Conservation (phyloP, 2,888 invertebrate genomes). For the Orchesella flavescens region DNA sequence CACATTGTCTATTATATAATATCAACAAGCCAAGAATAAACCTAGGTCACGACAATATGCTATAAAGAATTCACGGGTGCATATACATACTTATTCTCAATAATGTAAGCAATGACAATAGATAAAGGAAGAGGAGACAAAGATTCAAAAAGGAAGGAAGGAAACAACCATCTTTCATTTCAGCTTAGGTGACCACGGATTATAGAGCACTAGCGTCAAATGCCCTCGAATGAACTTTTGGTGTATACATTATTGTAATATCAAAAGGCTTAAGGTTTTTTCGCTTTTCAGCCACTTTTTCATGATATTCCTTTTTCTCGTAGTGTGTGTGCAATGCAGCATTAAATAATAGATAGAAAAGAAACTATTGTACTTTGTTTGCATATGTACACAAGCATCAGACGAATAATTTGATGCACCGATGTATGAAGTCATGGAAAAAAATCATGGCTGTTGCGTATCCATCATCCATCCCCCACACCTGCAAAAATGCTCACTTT, state of each 20-base stretch:
- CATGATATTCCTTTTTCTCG: constrained; percentile 22
- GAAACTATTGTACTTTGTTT: constrained; percentile 32
- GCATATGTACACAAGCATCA: constrained; percentile 16
- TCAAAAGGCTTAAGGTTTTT: not conserved
- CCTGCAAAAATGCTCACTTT: too few relatives aligned
- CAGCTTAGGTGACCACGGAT: constrained; percentile 61
- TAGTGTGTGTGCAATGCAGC: constrained; percentile 43
- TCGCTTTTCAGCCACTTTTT: constrained; percentile 15
- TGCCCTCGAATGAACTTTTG: constrained; percentile 64
- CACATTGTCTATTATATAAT: constrained; percentile 31
- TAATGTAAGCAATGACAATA: constrained; percentile 51
- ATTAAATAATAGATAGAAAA: constrained; percentile 29
- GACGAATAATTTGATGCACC: constrained; percentile 8
- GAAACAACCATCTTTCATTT: constrained; percentile 58
- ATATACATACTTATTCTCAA: not conserved
- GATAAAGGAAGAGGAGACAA: constrained; percentile 1
- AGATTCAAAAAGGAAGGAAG: constrained; percentile 9
- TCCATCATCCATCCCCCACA: constrained; percentile 1
- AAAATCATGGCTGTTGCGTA: not conserved
- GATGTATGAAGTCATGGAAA: constrained; percentile 46
- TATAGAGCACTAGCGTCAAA: constrained; percentile 30
- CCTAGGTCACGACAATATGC: constrained; percentile 57
- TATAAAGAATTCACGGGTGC: constrained; percentile 24
- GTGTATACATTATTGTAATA: constrained; percentile 35
- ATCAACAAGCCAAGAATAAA: constrained; percentile 32